Evolutionary conservation across 2,113 vertebrate genomes (phyloP).

Genomic region (Gadus chalcogrammus): DNA sequence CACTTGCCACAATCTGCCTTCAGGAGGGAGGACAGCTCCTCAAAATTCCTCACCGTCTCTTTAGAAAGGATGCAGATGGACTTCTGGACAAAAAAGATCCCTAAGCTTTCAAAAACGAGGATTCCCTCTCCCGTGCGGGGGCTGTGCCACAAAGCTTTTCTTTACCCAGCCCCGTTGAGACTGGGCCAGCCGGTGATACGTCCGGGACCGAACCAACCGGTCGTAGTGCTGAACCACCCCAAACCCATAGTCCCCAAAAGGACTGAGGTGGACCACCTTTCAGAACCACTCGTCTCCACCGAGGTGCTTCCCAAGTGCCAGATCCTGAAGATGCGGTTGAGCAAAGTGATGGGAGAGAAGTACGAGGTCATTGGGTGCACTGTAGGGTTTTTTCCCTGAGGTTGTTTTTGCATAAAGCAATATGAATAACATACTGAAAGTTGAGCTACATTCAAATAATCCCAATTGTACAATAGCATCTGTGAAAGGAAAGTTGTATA

Average conservation of each 20-base stretch:
- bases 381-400: slow-evolving; percentile 29
- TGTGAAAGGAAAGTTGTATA: too few species aligned
- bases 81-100: slow-evolving; percentile 47
- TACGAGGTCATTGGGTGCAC: slow-evolving; percentile 81
- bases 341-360: slow-evolving; percentile 85
- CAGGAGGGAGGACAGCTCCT: slow-evolving; percentile 47
- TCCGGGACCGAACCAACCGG: slow-evolving; percentile 88
- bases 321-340: slow-evolving; percentile 89
- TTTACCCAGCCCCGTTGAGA: slow-evolving; percentile 76
- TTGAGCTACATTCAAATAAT: too few species aligned
- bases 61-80: slow-evolving; percentile 66
- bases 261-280: slow-evolving; percentile 8
- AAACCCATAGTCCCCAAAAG: slow-evolving; percentile 45
- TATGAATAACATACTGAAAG: neutral
- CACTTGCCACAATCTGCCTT: slow-evolving; percentile 42
- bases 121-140: slow-evolving; percentile 11
- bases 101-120: slow-evolving; percentile 49
- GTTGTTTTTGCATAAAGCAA: neutral
- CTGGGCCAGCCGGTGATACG: slow-evolving; percentile 81
- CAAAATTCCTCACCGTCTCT: slow-evolving; percentile 64
- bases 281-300: slow-evolving; percentile 1
- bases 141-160: slow-evolving; percentile 22
- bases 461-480: too few species aligned
- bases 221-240: slow-evolving; percentile 94
- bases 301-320: slow-evolving; percentile 71